Percentiles rank a stretch among this genome's conserved stretches.
Evolutionary conservation across 2,888 invertebrate species (phyloP).

Genomic region (Ophion ellenae): DNA sequence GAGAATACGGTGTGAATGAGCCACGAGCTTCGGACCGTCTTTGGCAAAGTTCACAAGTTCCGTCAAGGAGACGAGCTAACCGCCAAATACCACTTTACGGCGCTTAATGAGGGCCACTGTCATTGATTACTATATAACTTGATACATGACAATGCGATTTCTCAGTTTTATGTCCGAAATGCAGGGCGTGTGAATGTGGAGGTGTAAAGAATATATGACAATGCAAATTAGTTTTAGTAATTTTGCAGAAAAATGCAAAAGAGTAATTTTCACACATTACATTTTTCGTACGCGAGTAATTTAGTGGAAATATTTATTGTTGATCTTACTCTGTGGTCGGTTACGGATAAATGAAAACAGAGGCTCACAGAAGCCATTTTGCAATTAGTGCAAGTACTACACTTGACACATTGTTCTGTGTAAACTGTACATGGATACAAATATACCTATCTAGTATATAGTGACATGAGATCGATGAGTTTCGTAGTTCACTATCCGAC

Average conservation of each 20-base stretch:
- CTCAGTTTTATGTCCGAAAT: too few species aligned
- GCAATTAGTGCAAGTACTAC: constrained; percentile 19
- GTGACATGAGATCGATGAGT: neutral
- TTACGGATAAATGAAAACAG: neutral
- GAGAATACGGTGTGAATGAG: too few species aligned
- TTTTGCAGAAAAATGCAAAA: too few species aligned
- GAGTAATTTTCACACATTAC: too few species aligned
- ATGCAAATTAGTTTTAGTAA: too few species aligned
- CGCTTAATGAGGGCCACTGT: too few species aligned
- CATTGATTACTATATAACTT: too few species aligned
- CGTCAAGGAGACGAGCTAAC: neutral
- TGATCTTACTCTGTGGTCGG: neutral
- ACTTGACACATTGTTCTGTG: neutral
- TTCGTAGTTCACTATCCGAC: neutral
- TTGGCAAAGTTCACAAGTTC: neutral
- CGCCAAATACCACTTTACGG: neutral
- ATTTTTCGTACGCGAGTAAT: too few species aligned
- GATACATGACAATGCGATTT: too few species aligned
- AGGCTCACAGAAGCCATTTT: constrained; percentile 22
- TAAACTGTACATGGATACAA: neutral
- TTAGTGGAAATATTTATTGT: neutral
- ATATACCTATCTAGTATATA: neutral
- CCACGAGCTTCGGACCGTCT: neutral
- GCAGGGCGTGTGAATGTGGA: too few species aligned
- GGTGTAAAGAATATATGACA: too few species aligned